Percentiles rank a stretch among this genome's conserved stretches.
Conservation (phyloP, 2,113 vertebrate genomes). For the Centrocercus urophasianus region DNA sequence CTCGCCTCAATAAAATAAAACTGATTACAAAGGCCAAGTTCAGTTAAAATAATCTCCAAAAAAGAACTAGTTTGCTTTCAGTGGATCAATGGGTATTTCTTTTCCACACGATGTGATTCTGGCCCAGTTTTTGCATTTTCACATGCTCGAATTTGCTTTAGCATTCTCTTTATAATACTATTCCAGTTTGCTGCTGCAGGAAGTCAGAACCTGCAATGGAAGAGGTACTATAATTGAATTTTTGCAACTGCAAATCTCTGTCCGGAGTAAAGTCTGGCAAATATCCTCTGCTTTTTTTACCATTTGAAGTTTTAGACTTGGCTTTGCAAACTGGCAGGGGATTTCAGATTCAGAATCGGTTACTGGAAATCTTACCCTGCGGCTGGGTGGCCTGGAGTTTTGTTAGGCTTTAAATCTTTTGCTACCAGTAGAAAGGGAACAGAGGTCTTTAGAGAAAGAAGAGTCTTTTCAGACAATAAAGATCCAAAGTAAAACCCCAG, state of each 20-base stretch:
- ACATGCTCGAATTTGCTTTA: background rate
- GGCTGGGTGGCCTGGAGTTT: slow-evolving; percentile 58
- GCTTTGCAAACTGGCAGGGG: slow-evolving; percentile 41
- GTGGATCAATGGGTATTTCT: background rate
- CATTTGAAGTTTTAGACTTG: slow-evolving; percentile 60
- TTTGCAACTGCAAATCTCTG: slow-evolving; percentile 10
- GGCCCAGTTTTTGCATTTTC: background rate
- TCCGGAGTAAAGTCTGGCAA: background rate
- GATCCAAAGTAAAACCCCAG: slow-evolving; percentile 49
- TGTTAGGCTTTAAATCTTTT: slow-evolving; percentile 67
- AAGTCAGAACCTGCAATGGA: slow-evolving; percentile 20
- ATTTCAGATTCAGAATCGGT: slow-evolving; percentile 64
- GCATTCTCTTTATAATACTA: background rate
- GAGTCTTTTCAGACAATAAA: slow-evolving; percentile 54
- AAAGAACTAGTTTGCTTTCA: background rate
- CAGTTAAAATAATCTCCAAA: slow-evolving; percentile 28
- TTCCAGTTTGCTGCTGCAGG: background rate
- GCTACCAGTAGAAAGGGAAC: slow-evolving; percentile 57
- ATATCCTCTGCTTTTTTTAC: slow-evolving; percentile 26
- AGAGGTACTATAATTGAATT: slow-evolving; percentile 30
- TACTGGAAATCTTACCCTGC: slow-evolving; percentile 60
- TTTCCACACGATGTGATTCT: slow-evolving; percentile 7
- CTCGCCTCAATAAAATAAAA: slow-evolving; percentile 33
- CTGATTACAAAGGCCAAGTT: slow-evolving; percentile 33
- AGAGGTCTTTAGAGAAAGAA: slow-evolving; percentile 54